Evolutionary conservation across 2,888 invertebrate genomes (phyloP).

Genomic region (Steromphala cineraria): DNA sequence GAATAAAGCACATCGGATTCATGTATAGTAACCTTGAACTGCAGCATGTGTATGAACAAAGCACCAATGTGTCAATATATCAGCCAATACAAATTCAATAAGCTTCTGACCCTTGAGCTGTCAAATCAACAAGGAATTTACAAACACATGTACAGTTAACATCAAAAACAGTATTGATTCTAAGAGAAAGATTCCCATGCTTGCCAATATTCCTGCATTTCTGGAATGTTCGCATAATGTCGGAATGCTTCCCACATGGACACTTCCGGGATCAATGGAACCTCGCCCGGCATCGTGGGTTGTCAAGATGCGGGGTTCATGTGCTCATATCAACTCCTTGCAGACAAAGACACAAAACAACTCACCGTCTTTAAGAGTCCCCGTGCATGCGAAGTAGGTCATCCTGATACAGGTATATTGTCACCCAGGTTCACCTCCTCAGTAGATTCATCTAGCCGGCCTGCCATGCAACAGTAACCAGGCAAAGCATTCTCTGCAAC

Average conservation of each 20-base stretch:
- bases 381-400: neutral
- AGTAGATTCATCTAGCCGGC: neutral
- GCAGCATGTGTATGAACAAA: too few relatives aligned
- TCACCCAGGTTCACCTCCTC: neutral
- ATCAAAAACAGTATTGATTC: too few relatives aligned
- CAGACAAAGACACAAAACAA: neutral
- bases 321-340: too few relatives aligned
- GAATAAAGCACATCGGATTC: too few relatives aligned
- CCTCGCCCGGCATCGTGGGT: neutral
- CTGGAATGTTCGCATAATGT: neutral
- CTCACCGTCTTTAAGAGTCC: neutral
- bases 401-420: neutral
- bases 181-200: too few relatives aligned
- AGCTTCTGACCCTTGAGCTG: too few relatives aligned
- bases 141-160: too few relatives aligned
- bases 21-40: too few relatives aligned
- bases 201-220: too few relatives aligned
- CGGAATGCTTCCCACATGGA: slow-evolving; percentile 4
- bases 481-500: neutral
- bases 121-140: too few relatives aligned
- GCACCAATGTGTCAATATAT: too few relatives aligned
- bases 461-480: neutral
- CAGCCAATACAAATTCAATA: too few relatives aligned
- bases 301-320: neutral
- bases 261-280: slow-evolving; percentile 5